Conservation (phyloP, 1,140 invertebrate species). For the Leptopilina boulardi region DNA sequence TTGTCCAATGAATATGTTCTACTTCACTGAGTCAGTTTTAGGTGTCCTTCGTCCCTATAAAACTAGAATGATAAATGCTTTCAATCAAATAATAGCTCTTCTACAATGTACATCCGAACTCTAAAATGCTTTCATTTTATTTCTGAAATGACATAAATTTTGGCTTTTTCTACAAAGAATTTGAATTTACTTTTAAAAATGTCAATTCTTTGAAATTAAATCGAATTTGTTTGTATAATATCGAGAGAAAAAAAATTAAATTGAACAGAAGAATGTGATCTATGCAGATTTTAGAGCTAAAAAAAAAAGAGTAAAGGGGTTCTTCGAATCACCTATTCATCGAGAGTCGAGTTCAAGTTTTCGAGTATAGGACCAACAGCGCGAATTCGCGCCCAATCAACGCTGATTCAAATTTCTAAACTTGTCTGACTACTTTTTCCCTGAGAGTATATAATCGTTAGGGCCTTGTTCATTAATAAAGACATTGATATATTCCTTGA, state of each 20-base stretch:
- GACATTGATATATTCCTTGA: constrained; percentile 57
- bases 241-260: too few relatives aligned
- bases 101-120: not conserved
- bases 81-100: not conserved
- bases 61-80: constrained; percentile 10
- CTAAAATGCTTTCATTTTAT: constrained; percentile 5
- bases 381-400: constrained; percentile 64
- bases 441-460: constrained; percentile 36
- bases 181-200: too few relatives aligned
- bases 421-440: constrained; percentile 48
- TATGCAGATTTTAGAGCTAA: not conserved
- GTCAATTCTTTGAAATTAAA: too few relatives aligned
- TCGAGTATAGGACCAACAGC: constrained; percentile 49
- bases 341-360: constrained; percentile 51
- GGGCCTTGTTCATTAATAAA: constrained; percentile 63
- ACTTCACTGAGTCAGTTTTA: constrained; percentile 61
- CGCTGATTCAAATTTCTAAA: constrained; percentile 65
- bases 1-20: constrained; percentile 48
- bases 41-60: constrained; percentile 22
- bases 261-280: not conserved
- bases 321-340: constrained; percentile 66
- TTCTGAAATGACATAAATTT: not conserved
- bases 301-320: constrained; percentile 46
- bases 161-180: too few relatives aligned
- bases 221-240: too few relatives aligned